These are phyloP conservation scores for Plagodis pulveraria DNA, from an alignment of 2,888 invertebrate genomes.

Conservation along the genomic window DNA sequence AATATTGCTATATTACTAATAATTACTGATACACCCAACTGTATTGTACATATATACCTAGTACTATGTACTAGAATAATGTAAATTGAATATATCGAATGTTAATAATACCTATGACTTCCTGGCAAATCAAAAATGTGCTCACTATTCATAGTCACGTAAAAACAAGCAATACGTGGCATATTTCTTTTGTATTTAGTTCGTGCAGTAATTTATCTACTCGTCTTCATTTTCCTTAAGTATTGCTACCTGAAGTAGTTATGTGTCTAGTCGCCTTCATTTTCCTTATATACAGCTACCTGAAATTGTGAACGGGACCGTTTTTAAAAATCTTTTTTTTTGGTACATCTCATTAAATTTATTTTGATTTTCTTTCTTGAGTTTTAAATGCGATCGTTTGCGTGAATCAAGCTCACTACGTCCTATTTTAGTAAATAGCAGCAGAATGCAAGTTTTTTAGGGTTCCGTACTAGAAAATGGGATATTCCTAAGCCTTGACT, in stretches of 20 bases:
- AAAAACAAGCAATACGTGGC: slow-evolving; percentile 15
- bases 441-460: too few relatives aligned
- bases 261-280: slow-evolving; percentile 18
- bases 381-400: too few relatives aligned
- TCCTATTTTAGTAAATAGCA: too few relatives aligned
- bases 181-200: slow-evolving; percentile 17
- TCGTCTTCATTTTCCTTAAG: too few relatives aligned
- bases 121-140: slow-evolving; percentile 13
- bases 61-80: not conserved
- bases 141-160: slow-evolving; percentile 4
- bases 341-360: not conserved
- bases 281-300: slow-evolving; percentile 19
- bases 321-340: too few relatives aligned
- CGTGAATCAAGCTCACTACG: too few relatives aligned
- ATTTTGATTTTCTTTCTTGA: too few relatives aligned
- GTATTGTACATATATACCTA: too few relatives aligned
- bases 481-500: too few relatives aligned
- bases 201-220: not conserved
- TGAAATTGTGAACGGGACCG: slow-evolving; percentile 13
- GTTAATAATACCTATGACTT: slow-evolving; percentile 1
- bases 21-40: not conserved
- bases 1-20: slow-evolving; percentile 7
- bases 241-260: too few relatives aligned
- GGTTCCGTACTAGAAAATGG: too few relatives aligned
- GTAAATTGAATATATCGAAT: not conserved